phyloP scores from a whole-genome alignment of 2,888 invertebrate genomes.

The Drosophila engyochracea region DNA sequence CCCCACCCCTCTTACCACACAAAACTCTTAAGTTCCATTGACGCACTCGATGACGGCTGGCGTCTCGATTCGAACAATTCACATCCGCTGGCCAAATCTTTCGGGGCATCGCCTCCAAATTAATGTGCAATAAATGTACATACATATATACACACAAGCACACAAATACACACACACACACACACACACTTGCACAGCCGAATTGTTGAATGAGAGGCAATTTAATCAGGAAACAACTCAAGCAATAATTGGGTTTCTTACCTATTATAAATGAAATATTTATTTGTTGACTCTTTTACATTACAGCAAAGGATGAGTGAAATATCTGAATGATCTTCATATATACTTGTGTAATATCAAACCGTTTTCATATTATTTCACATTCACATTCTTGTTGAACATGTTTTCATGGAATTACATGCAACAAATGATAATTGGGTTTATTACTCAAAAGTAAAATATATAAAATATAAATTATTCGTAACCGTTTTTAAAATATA shows the following conservation, averaged over 20 bases:
- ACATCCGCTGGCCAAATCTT: conserved; percentile 41
- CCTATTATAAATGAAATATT: background rate
- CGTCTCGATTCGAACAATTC: conserved; percentile 18
- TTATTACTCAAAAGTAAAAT: background rate
- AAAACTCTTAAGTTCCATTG: conserved; percentile 24
- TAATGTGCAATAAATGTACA: conserved; percentile 12
- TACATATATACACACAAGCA: background rate
- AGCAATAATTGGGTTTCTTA: background rate
- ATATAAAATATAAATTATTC: background rate
- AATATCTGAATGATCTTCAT: background rate
- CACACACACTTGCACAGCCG: background rate
- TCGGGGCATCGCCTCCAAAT: conserved; percentile 1
- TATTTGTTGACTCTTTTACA: background rate
- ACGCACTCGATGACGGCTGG: conserved; percentile 28
- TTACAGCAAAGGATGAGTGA: background rate
- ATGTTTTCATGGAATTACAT: background rate
- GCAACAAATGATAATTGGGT: background rate
- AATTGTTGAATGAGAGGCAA: background rate
- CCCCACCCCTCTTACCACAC: background rate
- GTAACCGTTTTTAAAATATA: background rate
- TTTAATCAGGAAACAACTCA: background rate
- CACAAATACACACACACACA: background rate
- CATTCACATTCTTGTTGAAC: background rate
- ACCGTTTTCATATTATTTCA: background rate
- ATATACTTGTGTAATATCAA: background rate